These are phyloP conservation scores for Galbula dea DNA, from an alignment of 2,113 vertebrate species.

Conservation along the genomic window DNA sequence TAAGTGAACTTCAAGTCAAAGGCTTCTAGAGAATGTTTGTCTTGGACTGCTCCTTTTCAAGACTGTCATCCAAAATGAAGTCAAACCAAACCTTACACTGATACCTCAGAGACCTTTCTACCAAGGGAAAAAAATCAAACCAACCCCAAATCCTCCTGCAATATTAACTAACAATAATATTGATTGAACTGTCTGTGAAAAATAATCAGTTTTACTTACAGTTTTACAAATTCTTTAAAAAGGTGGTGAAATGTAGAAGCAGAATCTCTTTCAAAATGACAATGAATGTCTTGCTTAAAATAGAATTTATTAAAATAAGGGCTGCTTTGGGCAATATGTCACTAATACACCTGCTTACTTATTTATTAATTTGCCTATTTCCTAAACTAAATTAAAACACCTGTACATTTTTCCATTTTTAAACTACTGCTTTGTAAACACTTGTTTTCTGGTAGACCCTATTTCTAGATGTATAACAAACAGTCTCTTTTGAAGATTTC, in stretches of 20 bases:
- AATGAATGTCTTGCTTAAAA: background rate
- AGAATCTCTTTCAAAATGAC: background rate
- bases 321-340: background rate
- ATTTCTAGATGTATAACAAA: background rate
- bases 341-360: background rate
- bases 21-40: background rate
- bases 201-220: background rate
- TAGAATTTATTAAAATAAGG: background rate
- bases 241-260: background rate
- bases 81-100: background rate
- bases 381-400: background rate
- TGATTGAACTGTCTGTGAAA: background rate
- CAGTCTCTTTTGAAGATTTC: background rate
- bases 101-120: background rate
- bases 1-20: background rate
- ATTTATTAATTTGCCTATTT: background rate
- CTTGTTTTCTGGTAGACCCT: background rate
- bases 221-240: background rate
- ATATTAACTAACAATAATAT: background rate
- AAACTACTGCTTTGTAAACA: background rate
- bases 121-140: background rate
- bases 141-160: accelerated
- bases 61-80: background rate
- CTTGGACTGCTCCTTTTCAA: background rate
- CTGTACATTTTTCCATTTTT: background rate